Conservation (phyloP, 2,888 invertebrate genomes). For the Philereme vetulata region DNA sequence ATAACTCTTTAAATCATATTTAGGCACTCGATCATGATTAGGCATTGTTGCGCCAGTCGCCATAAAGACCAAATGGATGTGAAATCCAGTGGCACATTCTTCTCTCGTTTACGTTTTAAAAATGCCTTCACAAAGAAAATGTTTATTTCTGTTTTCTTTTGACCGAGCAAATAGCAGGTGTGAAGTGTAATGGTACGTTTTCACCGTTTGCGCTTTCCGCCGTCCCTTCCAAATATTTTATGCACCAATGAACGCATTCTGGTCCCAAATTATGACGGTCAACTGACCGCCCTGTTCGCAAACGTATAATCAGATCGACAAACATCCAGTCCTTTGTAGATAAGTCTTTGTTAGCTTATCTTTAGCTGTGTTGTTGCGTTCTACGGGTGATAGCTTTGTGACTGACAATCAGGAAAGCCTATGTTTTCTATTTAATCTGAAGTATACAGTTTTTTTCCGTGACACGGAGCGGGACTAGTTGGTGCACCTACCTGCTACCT, state of each 20-base stretch:
- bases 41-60: no score
- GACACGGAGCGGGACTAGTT: no score
- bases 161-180: constrained; percentile 62
- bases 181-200: constrained; percentile 74
- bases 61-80: no score
- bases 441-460: no score
- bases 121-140: constrained; percentile 24
- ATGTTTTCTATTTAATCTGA: no score
- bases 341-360: constrained; percentile 58
- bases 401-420: neutral
- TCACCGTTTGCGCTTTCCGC: constrained; percentile 69
- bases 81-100: no score
- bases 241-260: constrained; percentile 75
- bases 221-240: constrained; percentile 73
- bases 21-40: no score
- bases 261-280: constrained; percentile 81
- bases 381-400: constrained; percentile 5
- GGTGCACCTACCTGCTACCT: no score
- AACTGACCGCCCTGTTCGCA: constrained; percentile 71
- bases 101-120: constrained; percentile 17
- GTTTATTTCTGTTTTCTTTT: constrained; percentile 47
- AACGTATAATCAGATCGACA: constrained; percentile 77
- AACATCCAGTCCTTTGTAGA: constrained; percentile 72
- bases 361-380: constrained; percentile 21
- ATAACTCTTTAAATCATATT: constrained; percentile 2